Percentiles rank a stretch among this genome's conserved stretches.
These are phyloP conservation scores for Cenopis cana DNA, from an alignment of 2,888 invertebrate genomes.

Conservation along the genomic window DNA sequence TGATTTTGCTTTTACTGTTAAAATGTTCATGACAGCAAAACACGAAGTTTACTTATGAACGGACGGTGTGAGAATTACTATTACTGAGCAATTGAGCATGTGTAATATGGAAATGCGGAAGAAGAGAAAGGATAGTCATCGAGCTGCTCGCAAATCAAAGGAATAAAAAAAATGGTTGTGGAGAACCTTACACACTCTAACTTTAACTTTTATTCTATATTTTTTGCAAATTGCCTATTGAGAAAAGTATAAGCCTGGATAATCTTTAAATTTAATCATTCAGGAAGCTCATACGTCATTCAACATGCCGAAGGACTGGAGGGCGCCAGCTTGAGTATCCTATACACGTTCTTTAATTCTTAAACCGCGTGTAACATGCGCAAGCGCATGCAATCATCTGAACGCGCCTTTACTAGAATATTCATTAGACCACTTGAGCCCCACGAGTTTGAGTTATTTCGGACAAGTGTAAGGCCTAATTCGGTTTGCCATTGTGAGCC, in stretches of 20 bases:
- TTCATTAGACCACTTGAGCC: conserved; percentile 53
- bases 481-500: conserved; percentile 59
- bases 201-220: no score
- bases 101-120: no score
- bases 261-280: background rate
- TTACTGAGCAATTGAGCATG: no score
- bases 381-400: conserved; percentile 25
- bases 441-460: conserved; percentile 51
- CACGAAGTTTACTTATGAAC: conserved; percentile 12
- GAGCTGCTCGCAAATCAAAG: no score
- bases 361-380: conserved; percentile 1
- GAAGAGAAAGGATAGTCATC: background rate
- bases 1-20: conserved; percentile 52
- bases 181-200: no score
- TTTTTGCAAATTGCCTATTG: no score
- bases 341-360: conserved; percentile 13
- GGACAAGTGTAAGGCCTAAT: conserved; percentile 58
- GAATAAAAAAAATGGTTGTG: no score
- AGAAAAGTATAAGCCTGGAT: no score
- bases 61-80: background rate
- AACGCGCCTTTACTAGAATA: conserved; percentile 54
- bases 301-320: background rate
- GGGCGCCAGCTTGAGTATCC: conserved; percentile 17
- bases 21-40: conserved; percentile 19
- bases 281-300: conserved; percentile 5